These are phyloP conservation scores for Chrysina gloriosa DNA, from an alignment of 2,888 invertebrate species.

Conservation along the genomic window DNA sequence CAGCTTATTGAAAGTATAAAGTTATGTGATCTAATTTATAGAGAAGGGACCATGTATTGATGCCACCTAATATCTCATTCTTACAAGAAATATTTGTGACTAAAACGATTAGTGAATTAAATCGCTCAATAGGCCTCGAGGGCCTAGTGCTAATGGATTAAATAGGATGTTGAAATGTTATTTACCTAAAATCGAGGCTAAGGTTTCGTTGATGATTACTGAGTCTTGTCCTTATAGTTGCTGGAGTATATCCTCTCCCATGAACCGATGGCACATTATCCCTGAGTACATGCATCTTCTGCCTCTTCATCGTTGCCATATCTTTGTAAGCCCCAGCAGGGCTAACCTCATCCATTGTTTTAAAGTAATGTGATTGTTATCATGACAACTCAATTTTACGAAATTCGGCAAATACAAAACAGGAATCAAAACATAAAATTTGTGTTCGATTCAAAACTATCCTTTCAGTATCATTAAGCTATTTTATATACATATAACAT, in stretches of 20 bases:
- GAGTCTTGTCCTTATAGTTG: constrained; percentile 67
- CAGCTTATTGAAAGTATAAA: too few species aligned
- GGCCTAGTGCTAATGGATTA: too few species aligned
- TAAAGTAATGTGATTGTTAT: constrained; percentile 54
- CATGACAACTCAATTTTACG: constrained; percentile 15
- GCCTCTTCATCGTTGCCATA: constrained; percentile 58
- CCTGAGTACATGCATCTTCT: constrained; percentile 60
- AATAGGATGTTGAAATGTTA: not conserved
- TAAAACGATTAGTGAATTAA: too few species aligned
- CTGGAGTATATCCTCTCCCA: constrained; percentile 66
- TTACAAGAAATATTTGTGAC: too few species aligned
- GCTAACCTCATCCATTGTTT: constrained; percentile 48
- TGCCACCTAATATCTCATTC: too few species aligned
- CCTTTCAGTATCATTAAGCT: constrained; percentile 15
- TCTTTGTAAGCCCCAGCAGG: constrained; percentile 42
- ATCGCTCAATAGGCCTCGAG: too few species aligned
- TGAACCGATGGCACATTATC: constrained; percentile 70
- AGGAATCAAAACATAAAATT: constrained; percentile 31
- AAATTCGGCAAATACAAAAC: not conserved
- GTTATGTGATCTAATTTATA: too few species aligned
- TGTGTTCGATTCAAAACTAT: constrained; percentile 17
- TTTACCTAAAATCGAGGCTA: constrained; percentile 88
- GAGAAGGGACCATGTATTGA: too few species aligned
- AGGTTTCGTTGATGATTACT: constrained; percentile 87
- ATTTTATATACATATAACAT: not conserved